Evolutionary conservation across 1,140 invertebrate genomes (phyloP), one percentile per base, ranked within the genome.

Genomic region (Batillaria attramentaria): DNA sequence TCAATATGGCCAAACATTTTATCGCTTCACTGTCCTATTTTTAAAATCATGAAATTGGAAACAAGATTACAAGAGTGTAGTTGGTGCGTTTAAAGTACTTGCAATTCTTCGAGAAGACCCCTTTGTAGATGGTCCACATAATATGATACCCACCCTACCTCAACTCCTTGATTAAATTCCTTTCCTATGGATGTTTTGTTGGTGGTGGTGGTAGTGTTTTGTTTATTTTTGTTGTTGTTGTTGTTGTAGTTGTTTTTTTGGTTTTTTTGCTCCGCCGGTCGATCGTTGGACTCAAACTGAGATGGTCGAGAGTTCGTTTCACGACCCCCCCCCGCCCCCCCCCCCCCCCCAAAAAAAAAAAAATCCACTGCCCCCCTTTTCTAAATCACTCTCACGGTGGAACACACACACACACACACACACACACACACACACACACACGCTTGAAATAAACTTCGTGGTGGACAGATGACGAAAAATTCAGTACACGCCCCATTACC

Each of bases 371-470:
- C n/a, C 1, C n/a, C 24, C n/a, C 3, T 28, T 62, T 28, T n/a
- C n/a, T 31, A 62, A 8, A 62, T 24, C 57, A 62, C 24, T 28
- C 24, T 28, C 10, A 3, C 57, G 33, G 24, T 28, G 24, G n/a
- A 16, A n/a, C 57, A 62, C 8, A 50, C 46, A 50, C 46, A 62
- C 24, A 62, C 57, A 2, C 24, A 62, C 24, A 31, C 33, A 62
- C 57, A n/a, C 57, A n/a, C 3, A 62, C 57, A 62, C 16, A 62
- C 57, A n/a, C 57, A n/a, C 57, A n/a, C 57, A n/a, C 57, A n/a
- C 57, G 24, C n/a, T n/a, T n/a, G n/a, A n/a, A n/a, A n/a, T n/a
- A n/a, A n/a, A n/a, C n/a, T n/a, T n/a, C n/a, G n/a, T n/a, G n/a
- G n/a, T n/a, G n/a, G n/a, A n/a, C n/a, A n/a, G n/a, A n/a, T n/a